These are phyloP conservation scores for Todiramphus chloris DNA, from an alignment of 2,113 vertebrate species.

Conservation along the genomic window DNA sequence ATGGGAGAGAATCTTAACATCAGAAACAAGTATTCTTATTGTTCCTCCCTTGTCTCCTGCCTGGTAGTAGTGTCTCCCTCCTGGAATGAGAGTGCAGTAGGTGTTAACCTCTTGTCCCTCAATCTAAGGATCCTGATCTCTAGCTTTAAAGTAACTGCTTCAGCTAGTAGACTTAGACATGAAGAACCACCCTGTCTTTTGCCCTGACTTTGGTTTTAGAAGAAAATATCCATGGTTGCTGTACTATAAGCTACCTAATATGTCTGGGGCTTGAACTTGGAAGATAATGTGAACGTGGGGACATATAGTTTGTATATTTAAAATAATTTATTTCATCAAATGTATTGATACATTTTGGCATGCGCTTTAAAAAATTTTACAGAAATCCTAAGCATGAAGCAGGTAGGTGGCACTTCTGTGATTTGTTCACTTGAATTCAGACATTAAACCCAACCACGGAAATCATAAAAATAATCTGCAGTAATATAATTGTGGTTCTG, in stretches of 20 bases:
- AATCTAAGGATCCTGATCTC: background rate
- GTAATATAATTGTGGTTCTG: background rate
- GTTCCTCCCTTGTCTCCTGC: background rate
- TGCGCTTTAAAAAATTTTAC: background rate
- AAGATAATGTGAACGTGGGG: background rate
- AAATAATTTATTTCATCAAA: background rate
- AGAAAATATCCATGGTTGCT: background rate
- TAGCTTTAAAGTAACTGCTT: background rate
- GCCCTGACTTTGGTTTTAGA: background rate
- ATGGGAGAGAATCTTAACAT: background rate
- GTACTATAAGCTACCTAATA: background rate
- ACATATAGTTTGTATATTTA: background rate
- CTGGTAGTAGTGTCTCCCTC: background rate
- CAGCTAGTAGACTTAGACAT: background rate
- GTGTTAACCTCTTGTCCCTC: background rate
- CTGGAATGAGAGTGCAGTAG: background rate
- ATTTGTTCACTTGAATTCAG: background rate
- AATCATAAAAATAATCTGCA: background rate
- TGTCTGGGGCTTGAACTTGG: background rate
- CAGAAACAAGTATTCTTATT: background rate
- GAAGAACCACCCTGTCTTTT: background rate
- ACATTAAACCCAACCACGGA: background rate
- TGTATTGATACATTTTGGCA: background rate
- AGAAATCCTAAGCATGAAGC: conserved; percentile 3
- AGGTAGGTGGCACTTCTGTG: conserved; percentile 18